These are phyloP conservation scores for Hippoglossus hippoglossus DNA, from an alignment of 2,797 vertebrate species.

Conservation along the genomic window DNA sequence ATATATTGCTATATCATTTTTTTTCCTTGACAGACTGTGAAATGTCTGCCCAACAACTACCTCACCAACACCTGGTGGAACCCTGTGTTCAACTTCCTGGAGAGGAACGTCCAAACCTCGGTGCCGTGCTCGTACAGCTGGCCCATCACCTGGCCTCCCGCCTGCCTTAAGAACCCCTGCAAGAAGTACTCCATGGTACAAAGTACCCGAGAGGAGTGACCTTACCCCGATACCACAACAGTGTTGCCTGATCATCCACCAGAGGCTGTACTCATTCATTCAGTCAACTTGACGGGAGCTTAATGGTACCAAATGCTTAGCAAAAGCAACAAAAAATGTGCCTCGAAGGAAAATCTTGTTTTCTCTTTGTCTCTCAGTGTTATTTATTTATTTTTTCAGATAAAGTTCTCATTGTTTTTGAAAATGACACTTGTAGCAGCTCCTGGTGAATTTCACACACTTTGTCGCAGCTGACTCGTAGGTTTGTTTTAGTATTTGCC, in stretches of 20 bases:
- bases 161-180: slow-evolving; percentile 96
- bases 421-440: slow-evolving; percentile 29
- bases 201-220: slow-evolving; percentile 85
- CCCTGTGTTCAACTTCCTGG: slow-evolving; percentile 95
- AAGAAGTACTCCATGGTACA: slow-evolving; percentile 97
- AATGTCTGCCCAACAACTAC: slow-evolving; percentile 94
- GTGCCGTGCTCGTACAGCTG: slow-evolving; percentile 95
- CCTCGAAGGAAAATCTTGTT: slow-evolving; percentile 36
- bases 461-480: slow-evolving; percentile 26
- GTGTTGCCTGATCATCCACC: slow-evolving; percentile 32
- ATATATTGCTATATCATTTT: background rate
- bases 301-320: slow-evolving; percentile 38
- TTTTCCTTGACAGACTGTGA: slow-evolving; percentile 86
- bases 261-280: slow-evolving; percentile 26
- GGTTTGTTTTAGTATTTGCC: slow-evolving; percentile 48
- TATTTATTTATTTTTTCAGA: slow-evolving; percentile 70
- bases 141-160: slow-evolving; percentile 93
- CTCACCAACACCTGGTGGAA: slow-evolving; percentile 98
- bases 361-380: slow-evolving; percentile 8
- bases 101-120: slow-evolving; percentile 93
- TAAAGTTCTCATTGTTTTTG: slow-evolving; percentile 26
- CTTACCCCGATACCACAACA: background rate
- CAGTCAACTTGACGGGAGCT: slow-evolving; percentile 39
- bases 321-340: slow-evolving; percentile 29
- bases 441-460: slow-evolving; percentile 22